Percentiles rank a stretch among this genome's conserved stretches.
Evolutionary conservation across 30 jellyfish, hydroid and myxozoan species (phyloP).

Genomic region (Chrysaora quinquecirrha): DNA sequence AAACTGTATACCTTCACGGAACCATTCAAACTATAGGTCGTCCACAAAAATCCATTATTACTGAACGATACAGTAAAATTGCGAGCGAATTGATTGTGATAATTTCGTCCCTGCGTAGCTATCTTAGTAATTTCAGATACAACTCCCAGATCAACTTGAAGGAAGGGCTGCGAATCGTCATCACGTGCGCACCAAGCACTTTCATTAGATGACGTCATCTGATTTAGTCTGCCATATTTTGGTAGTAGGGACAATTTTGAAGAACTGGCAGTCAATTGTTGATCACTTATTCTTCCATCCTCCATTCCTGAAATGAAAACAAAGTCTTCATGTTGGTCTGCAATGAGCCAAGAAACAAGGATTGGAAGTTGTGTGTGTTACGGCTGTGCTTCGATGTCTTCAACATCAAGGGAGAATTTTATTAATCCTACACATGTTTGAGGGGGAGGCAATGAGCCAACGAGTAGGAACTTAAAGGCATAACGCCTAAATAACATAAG

Average conservation of each 20-base stretch:
- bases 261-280: slow-evolving; percentile 50
- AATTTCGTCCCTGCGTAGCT: slow-evolving; percentile 70
- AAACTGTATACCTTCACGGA: slow-evolving; percentile 61
- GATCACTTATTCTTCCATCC: slow-evolving; percentile 10
- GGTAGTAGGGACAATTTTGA: slow-evolving; percentile 13
- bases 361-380: no score
- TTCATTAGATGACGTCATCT: background rate
- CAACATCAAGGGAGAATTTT: no score
- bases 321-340: no score
- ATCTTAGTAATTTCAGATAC: slow-evolving; percentile 27
- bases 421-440: no score
- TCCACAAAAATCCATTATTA: slow-evolving; percentile 49
- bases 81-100: slow-evolving; percentile 19
- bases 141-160: slow-evolving; percentile 61
- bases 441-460: no score
- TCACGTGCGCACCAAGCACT: slow-evolving; percentile 86
- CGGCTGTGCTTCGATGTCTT: no score
- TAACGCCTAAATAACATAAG: no score
- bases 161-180: slow-evolving; percentile 37
- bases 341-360: no score
- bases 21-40: slow-evolving; percentile 28
- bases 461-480: no score
- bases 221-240: slow-evolving; percentile 34
- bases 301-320: slow-evolving; percentile 28
- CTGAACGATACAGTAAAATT: slow-evolving; percentile 46